Evolutionary conservation across 1,140 invertebrate genomes (phyloP).

Genomic region (Diorhabda carinulata): DNA sequence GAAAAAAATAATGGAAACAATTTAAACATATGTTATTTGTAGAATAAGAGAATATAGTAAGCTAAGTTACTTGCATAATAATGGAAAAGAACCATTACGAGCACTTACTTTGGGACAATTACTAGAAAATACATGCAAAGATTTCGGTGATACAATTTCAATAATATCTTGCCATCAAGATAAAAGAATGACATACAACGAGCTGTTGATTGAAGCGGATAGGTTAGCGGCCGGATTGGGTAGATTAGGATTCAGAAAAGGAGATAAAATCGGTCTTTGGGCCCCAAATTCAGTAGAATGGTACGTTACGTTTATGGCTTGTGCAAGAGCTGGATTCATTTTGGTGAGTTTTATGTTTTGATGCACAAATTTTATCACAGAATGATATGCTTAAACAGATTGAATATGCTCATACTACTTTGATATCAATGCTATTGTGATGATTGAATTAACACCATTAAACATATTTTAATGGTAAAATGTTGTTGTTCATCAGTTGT

Average conservation of each 20-base stretch:
- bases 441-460: no score
- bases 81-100: conserved; percentile 55
- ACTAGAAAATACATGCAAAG: conserved; percentile 53
- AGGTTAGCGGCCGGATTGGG: conserved; percentile 75
- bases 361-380: no score
- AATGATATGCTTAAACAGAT: no score
- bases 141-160: conserved; percentile 57
- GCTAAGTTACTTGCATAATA: conserved; percentile 52
- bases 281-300: conserved; percentile 82
- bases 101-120: conserved; percentile 62
- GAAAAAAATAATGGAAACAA: conserved; percentile 1
- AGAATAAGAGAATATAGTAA: conserved; percentile 16
- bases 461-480: no score
- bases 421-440: no score
- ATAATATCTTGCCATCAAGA: conserved; percentile 61
- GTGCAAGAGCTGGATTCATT: conserved; percentile 76
- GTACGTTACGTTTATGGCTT: conserved; percentile 73
- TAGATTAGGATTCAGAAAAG: conserved; percentile 69
- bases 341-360: conserved; percentile 54
- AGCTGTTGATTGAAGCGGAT: conserved; percentile 66
- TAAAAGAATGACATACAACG: conserved; percentile 57
- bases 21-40: conserved; percentile 22
- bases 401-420: no score
- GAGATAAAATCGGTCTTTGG: conserved; percentile 86
- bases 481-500: no score